These are phyloP conservation scores for Poecile atricapillus DNA, from an alignment of 2,113 vertebrate genomes.

Conservation along the genomic window DNA sequence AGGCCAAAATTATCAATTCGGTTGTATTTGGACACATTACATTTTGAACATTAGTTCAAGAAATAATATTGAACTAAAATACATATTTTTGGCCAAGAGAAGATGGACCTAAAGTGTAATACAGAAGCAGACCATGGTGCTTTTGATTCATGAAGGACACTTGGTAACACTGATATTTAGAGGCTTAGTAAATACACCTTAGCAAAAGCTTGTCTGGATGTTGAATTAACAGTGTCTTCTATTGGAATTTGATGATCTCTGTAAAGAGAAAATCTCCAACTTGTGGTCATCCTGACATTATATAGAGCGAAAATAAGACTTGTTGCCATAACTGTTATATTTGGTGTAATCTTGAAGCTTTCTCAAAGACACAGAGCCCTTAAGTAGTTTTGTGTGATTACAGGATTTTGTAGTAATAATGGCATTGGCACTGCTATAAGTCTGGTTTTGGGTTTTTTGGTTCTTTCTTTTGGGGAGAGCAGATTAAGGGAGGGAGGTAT, in stretches of 20 bases:
- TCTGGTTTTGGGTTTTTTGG: neutral
- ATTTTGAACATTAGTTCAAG: neutral
- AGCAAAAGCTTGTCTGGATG: neutral
- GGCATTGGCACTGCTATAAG: neutral
- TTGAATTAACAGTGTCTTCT: neutral
- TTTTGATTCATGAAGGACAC: neutral
- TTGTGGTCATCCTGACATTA: neutral
- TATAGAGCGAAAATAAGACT: neutral
- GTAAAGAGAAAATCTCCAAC: neutral
- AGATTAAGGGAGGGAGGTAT: fast-evolving
- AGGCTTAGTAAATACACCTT: neutral
- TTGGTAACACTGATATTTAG: neutral
- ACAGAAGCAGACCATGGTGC: neutral
- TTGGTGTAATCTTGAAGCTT: neutral
- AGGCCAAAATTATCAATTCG: neutral
- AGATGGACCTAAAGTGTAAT: neutral
- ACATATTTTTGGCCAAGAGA: neutral
- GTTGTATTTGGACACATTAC: neutral
- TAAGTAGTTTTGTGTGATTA: neutral
- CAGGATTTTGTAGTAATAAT: neutral
- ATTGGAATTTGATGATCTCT: neutral
- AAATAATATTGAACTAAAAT: neutral
- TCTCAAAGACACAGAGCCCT: neutral
- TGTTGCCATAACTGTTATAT: neutral
- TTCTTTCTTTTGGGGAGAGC: neutral